Evolutionary conservation across 1,140 invertebrate genomes (phyloP).

Genomic region (Vanessa tameamea): DNA sequence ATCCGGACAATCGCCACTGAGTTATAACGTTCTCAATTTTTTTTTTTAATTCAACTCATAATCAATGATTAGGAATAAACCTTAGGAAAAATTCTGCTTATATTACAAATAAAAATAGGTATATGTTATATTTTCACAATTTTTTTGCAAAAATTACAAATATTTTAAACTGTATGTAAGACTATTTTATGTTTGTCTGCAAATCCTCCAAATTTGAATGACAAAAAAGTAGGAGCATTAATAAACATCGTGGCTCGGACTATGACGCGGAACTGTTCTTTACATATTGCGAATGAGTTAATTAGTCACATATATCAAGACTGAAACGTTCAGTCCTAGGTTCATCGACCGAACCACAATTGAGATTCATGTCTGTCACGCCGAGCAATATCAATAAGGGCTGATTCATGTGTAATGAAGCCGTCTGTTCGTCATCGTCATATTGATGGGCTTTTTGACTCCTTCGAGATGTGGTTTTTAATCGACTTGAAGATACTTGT

Average conservation of each 20-base stretch:
- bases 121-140: no score
- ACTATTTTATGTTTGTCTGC: no score
- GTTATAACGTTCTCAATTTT: no score
- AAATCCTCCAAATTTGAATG: no score
- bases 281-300: neutral
- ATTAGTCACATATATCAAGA: slow-evolving; percentile 14
- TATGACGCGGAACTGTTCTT: no score
- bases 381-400: slow-evolving; percentile 48
- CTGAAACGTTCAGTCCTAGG: slow-evolving; percentile 7
- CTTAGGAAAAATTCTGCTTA: no score
- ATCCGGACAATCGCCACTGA: no score
- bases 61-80: no score
- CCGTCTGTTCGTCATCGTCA: slow-evolving; percentile 48
- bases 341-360: slow-evolving; percentile 48
- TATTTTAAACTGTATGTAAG: no score
- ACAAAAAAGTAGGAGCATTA: neutral
- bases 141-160: no score
- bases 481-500: neutral
- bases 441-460: slow-evolving; percentile 53
- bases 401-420: slow-evolving; percentile 60
- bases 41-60: no score
- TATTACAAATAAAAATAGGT: no score
- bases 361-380: slow-evolving; percentile 61
- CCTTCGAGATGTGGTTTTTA: neutral
- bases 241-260: neutral